phyloP scores from a whole-genome alignment of 2,797 vertebrate species.

The Melanotaenia nigrans region DNA sequence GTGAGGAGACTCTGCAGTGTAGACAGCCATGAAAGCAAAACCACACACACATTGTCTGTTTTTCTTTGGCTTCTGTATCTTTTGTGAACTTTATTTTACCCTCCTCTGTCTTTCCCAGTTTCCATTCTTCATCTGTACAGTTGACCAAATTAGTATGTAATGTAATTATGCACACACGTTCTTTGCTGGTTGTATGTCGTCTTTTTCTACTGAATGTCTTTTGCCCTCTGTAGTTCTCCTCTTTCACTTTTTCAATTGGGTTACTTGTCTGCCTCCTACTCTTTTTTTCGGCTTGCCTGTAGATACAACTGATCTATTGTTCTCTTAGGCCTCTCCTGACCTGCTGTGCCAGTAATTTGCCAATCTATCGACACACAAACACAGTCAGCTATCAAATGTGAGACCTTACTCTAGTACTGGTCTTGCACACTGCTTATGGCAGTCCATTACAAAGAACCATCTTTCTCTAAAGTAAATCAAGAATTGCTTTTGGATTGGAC shows the following conservation, averaged over 20 bases:
- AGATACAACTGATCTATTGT: slow-evolving; percentile 43
- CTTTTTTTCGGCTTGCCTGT: slow-evolving; percentile 46
- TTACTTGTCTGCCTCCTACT: slow-evolving; percentile 34
- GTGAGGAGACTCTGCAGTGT: slow-evolving; percentile 22
- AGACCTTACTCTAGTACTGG: neutral
- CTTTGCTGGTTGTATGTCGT: slow-evolving; percentile 42
- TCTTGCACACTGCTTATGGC: neutral
- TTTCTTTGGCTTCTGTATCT: slow-evolving; percentile 9
- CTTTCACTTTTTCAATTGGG: slow-evolving; percentile 38
- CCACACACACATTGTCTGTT: slow-evolving; percentile 10
- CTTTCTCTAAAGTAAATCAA: neutral
- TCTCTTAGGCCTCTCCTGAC: slow-evolving; percentile 28
- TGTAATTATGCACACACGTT: slow-evolving; percentile 57
- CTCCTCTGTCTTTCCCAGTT: slow-evolving; percentile 1
- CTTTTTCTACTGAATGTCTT: slow-evolving; percentile 28
- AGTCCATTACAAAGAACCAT: neutral
- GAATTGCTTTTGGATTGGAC: neutral
- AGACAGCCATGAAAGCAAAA: slow-evolving; percentile 6
- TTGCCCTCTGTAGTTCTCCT: slow-evolving; percentile 21
- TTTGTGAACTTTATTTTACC: slow-evolving; percentile 59
- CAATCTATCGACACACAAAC: slow-evolving; percentile 2
- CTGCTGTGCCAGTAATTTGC: neutral
- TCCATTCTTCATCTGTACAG: slow-evolving; percentile 48
- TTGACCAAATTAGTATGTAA: slow-evolving; percentile 66
- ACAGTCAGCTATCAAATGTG: slow-evolving; percentile 6